These are phyloP conservation scores for Festucalex cinctus DNA, from an alignment of 2,113 vertebrate genomes.

Conservation along the genomic window DNA sequence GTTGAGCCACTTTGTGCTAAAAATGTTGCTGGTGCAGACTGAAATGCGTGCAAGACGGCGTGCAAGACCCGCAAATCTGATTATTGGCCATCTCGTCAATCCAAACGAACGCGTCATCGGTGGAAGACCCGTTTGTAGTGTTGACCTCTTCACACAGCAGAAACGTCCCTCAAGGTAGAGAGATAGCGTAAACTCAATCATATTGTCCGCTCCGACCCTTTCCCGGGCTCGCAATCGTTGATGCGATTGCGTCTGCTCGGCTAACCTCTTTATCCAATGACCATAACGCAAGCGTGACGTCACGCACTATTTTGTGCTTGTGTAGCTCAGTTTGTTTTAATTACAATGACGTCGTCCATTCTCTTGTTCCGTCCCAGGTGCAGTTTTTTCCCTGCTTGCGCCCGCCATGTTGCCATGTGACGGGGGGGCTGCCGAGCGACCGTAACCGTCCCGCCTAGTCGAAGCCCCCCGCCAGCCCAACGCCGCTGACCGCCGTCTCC, in stretches of 20 bases:
- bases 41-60: background rate
- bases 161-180: background rate
- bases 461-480: constrained; percentile 9
- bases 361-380: too few species aligned
- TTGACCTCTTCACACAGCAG: background rate
- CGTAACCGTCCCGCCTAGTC: constrained; percentile 47
- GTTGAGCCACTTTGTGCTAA: too few species aligned
- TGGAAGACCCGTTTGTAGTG: background rate
- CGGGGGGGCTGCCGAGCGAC: constrained; percentile 50
- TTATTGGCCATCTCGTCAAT: background rate
- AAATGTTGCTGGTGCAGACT: too few species aligned
- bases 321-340: background rate
- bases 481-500: constrained; percentile 5
- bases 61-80: background rate
- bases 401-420: constrained; percentile 70
- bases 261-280: background rate
- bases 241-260: background rate
- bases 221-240: background rate
- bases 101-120: background rate
- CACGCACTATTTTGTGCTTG: background rate
- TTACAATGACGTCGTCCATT: too few species aligned
- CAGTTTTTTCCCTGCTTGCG: constrained; percentile 44
- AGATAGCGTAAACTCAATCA: background rate
- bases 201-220: background rate
- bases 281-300: background rate